These are phyloP conservation scores for Dorcus hopei DNA, from an alignment of 2,888 invertebrate genomes.

Conservation along the genomic window DNA sequence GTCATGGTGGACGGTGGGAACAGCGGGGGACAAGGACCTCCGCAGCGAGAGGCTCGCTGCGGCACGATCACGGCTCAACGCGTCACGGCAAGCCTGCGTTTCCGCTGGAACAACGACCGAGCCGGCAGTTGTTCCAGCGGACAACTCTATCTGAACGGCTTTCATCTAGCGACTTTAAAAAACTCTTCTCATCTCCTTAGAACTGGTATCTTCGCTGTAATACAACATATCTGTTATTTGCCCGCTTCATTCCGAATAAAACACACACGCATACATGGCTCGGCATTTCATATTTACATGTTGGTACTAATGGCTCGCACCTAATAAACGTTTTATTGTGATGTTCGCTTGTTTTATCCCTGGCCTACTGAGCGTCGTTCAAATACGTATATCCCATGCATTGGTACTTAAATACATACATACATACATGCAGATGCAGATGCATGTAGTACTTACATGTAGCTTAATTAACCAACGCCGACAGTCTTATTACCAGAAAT, in stretches of 20 bases:
- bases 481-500: too few relatives aligned
- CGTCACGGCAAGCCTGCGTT: slow-evolving; percentile 23
- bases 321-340: slow-evolving; percentile 13
- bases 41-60: slow-evolving; percentile 32
- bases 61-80: slow-evolving; percentile 27
- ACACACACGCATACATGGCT: neutral
- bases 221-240: slow-evolving; percentile 48
- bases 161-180: slow-evolving; percentile 42
- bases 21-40: slow-evolving; percentile 29
- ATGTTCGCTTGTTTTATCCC: slow-evolving; percentile 4
- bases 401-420: slow-evolving; percentile 7
- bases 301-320: slow-evolving; percentile 8
- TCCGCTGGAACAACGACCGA: slow-evolving; percentile 45
- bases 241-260: slow-evolving; percentile 40
- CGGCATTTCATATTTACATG: neutral
- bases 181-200: slow-evolving; percentile 44
- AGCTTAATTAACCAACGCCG: too few relatives aligned
- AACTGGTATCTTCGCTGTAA: slow-evolving; percentile 42
- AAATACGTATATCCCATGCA: neutral
- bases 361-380: too few relatives aligned
- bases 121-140: slow-evolving; percentile 43
- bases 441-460: neutral
- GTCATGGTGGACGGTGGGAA: slow-evolving; percentile 10
- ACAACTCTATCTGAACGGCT: slow-evolving; percentile 33
- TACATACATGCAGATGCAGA: neutral